Evolutionary conservation across 2,797 vertebrate genomes (phyloP).

Genomic region (Simalia tracyae): DNA sequence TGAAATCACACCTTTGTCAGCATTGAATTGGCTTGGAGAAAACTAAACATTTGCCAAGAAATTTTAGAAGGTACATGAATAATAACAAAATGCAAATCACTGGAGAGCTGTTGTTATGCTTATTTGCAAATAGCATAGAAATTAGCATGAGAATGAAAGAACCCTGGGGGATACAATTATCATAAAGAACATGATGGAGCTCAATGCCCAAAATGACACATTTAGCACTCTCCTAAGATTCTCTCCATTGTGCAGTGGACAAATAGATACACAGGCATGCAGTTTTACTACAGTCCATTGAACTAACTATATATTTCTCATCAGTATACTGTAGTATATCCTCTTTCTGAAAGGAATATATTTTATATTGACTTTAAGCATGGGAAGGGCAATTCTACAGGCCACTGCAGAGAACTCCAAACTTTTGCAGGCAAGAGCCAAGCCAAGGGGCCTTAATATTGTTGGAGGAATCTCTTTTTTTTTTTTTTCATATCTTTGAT

Average conservation of each 20-base stretch:
- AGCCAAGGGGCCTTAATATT: no score
- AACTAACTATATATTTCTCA: background rate
- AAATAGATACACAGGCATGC: background rate
- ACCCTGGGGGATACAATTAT: rapidly evolving
- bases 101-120: background rate
- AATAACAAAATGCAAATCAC: background rate
- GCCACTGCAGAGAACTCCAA: no score
- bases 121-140: background rate
- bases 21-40: background rate
- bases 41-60: background rate
- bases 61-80: background rate
- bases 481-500: no score
- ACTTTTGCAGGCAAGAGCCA: no score
- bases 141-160: background rate
- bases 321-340: background rate
- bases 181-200: background rate
- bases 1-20: background rate
- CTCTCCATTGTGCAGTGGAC: background rate
- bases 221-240: background rate
- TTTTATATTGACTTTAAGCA: rapidly evolving
- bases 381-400: no score
- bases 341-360: background rate
- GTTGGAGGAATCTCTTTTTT: no score
- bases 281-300: background rate
- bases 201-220: background rate